Evolutionary conservation across 2,888 invertebrate genomes (phyloP), one percentile per base, ranked within the genome.

Genomic region (Serrognathus titanus): DNA sequence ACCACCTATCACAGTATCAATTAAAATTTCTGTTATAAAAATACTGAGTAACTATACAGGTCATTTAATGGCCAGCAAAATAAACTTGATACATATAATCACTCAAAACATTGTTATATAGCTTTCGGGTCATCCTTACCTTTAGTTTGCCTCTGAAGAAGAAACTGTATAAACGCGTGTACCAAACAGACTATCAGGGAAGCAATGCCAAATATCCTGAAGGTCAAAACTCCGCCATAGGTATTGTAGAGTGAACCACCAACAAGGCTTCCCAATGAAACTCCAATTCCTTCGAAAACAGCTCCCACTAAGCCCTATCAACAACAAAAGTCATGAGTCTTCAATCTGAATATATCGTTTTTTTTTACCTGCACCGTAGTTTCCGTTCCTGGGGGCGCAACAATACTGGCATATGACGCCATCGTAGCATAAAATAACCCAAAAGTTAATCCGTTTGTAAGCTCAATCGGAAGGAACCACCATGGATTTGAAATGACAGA

Each of bases 371-470:
- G 92, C 69, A 94, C 86, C 10, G 94, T 94, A 0, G 92, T 90
- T 76, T 92, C 90, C 0, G 90, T 90, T 8, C 93, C 94, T 0
- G 88, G 83, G 1, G 92, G 92, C 1, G 94, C 88, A 1, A 92
- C 85, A 59, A 89, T 85, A 71, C 87, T 90, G 0, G 93, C 93
- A 75, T 93, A 94, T 0, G 92, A 91, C 12, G 92, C 87, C 90
- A 94, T 92, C 8, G 92, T 88, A 0, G 93, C 86, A 75, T 91
- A 94, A 69, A 91, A 91, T 72, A 94, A 83, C 13, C 95, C 95
- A 73, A 92, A 91, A 0, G 94, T 93, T 16, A 95, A 79, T 0
- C 96, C 94, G 76, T 96, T 94, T 7, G 91, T 78, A 59, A 94
- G 75, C 76, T 97, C 97, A 51, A 96, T 85, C 0, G 92, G 88